Percentiles rank a stretch among this genome's conserved stretches.
phyloP scores from a whole-genome alignment of 2,113 vertebrate species.

The Desmodus rotundus region DNA sequence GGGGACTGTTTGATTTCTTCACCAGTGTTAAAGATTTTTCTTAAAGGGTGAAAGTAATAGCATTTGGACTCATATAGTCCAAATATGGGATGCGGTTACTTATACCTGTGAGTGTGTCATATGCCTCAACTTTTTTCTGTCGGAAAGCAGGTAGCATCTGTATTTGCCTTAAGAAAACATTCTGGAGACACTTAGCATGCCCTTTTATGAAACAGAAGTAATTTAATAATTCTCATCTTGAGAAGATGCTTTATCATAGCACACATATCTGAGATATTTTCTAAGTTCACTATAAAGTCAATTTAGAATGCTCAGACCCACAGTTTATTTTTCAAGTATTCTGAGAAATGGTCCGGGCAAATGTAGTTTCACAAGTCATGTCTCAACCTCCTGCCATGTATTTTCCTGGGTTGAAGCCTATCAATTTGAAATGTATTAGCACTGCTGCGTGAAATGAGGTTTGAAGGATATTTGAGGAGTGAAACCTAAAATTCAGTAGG shows the following conservation, averaged over 20 bases:
- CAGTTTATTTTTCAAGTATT: slow-evolving; percentile 42
- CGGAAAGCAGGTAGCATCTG: background rate
- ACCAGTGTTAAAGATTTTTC: background rate
- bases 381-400: background rate
- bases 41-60: background rate
- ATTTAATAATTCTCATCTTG: background rate
- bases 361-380: background rate
- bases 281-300: slow-evolving; percentile 12
- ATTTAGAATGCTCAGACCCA: slow-evolving; percentile 21
- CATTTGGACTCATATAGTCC: background rate
- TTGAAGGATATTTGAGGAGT: slow-evolving; percentile 23
- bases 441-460: slow-evolving; percentile 19
- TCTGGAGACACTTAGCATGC: background rate
- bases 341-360: slow-evolving; percentile 27
- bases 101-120: background rate
- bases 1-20: background rate
- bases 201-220: slow-evolving; percentile 22
- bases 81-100: background rate
- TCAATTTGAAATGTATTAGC: slow-evolving; percentile 40
- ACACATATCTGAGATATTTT: background rate
- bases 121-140: background rate
- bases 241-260: background rate
- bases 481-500: slow-evolving; percentile 37
- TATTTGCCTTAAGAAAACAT: background rate
- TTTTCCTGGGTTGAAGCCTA: slow-evolving; percentile 20